Base-by-base conservation (phyloP, 2,113 vertebrate species). In the Rhabdomys dilectus region DNA sequence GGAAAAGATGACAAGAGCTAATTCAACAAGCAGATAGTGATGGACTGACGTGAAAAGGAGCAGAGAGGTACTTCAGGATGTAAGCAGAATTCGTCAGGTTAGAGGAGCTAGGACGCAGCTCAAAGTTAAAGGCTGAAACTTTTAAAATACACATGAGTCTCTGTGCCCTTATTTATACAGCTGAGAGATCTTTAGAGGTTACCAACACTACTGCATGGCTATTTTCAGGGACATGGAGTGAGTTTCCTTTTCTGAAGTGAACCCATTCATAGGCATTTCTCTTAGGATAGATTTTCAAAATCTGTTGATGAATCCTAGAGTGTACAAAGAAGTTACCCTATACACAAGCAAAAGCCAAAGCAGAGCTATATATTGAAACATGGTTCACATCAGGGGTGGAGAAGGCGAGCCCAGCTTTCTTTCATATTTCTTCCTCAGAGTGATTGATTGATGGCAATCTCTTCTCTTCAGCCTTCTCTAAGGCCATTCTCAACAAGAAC, bases 331-430 rank as follows among this genome's bases (percentile, higher is more conserved):
- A 17, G 10, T 16, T 85, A 11, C 66, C 58, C 92, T 24, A 72
- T 39, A 53, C 0, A 56, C 45, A 92, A 70, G 21, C 5, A 29
- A 51, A 24, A 77, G 10, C 10, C 42, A 48, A 36, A 26, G 56
- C 36, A 36, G 19, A 24, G 42, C 13, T 36, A 51, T 21, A 42
- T 42, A 75, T 8, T 26, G 36, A 3, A 34, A 15, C 21, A 24
- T 0, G 0, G 7, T 39, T 68, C 62, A 51, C 2, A 29, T 0
- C 22, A 51, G 60, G 81, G 12, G 9, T 9, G 31, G 64, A 7
- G 22, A 91, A 36, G 66, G 31, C 85, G 48, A 89, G 12, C 22
- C 36, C 64, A 81, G 21, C 11, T 10, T 34, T 91, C n/a, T 21
- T 62, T 70, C 66, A 19, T 60, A 70, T 85, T 76, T 36, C 15